A percentile compares a stretch with the other conserved stretches of the same genome.
Evolutionary conservation across 2,797 vertebrate species (phyloP).

Genomic region (Halcyon smyrnensis): DNA sequence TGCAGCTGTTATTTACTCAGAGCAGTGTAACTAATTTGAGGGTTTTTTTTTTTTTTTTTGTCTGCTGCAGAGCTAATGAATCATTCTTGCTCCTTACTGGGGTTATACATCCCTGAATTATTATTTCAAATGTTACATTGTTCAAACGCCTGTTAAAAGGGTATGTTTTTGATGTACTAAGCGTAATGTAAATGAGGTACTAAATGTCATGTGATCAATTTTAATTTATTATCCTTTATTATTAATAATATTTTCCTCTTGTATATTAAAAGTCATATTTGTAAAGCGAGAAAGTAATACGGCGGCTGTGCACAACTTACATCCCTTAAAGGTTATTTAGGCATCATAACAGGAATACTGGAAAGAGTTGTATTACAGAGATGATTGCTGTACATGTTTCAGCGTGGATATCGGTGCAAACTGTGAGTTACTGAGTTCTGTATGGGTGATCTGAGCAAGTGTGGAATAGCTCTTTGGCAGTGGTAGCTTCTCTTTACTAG

Average conservation of each 20-base stretch:
- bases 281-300: background rate
- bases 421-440: background rate
- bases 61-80: constrained; percentile 15
- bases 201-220: background rate
- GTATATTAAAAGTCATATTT: background rate
- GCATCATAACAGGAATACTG: background rate
- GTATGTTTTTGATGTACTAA: background rate
- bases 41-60: background rate
- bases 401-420: background rate
- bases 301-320: rapidly evolving
- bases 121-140: background rate
- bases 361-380: background rate
- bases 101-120: background rate
- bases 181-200: background rate
- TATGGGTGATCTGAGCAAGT: background rate
- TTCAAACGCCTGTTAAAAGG: background rate
- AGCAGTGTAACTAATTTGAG: constrained; percentile 21
- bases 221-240: background rate
- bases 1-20: constrained; percentile 44
- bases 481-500: background rate
- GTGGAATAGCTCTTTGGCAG: background rate
- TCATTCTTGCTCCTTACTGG: background rate
- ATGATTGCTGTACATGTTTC: background rate
- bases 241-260: background rate
- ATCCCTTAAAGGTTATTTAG: background rate